Evolutionary conservation across 2,888 invertebrate species (phyloP), one percentile per base, ranked within the genome.

Genomic region (Pheosia tremula): DNA sequence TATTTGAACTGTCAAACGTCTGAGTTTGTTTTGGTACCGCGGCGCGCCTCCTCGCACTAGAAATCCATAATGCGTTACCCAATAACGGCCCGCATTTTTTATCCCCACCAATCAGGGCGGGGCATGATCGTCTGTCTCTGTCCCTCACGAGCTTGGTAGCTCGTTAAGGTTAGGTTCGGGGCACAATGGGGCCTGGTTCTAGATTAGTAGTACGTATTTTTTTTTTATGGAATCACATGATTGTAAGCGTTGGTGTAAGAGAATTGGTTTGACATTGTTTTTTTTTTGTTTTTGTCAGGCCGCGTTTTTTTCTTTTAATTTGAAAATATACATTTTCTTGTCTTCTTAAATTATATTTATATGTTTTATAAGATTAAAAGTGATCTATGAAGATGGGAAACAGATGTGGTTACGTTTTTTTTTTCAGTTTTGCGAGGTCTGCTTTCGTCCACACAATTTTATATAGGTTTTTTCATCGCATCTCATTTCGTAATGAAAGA

Each of bases 21-120:
- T n/a, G n/a, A 85, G 80, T 83, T 81, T 80, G 84, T 84, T 86
- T 81, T 84, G 81, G 79, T 77, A 79, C 64, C 72, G 69, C 75
- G 71, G 68, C 71, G 74, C 75, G 68, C 77, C 84, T 84, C 83
- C 83, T 86, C 75, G 70, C 75, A 85, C 86, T 87, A 89, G 91
- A 91, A 93, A 91, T 92, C 92, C 83, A 91, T 91, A 93, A 91
- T 86, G 82, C 80, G 77, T 73, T 82, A 75, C 74, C 93, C 93
- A 91, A 92, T 93, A 86, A 90, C 87, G 84, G 68, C 67, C 75
- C 80, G 71, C 75, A 71, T 79, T 79, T 80, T 78, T 77, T 77
- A 83, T 83, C 90, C 92, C 91, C 89, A 82, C 90, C 86, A 82
- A 82, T 83, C 75, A 84, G 87, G 91, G 92, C 91, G 91, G 85